phyloP scores from a whole-genome alignment of 1,140 invertebrate genomes.

The Acromyrmex echinatior region DNA sequence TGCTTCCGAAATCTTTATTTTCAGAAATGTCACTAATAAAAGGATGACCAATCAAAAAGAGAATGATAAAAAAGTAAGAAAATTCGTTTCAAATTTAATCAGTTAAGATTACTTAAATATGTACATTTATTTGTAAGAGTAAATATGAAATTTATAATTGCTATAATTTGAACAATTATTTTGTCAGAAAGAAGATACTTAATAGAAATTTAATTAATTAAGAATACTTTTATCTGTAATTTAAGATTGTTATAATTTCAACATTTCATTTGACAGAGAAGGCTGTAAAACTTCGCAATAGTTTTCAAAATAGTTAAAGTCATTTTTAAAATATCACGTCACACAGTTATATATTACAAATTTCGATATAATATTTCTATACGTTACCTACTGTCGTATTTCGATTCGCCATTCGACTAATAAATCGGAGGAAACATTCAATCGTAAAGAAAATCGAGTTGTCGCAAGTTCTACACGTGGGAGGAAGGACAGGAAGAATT shows the following conservation, averaged over 20 bases:
- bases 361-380: constrained; percentile 16
- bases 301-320: not conserved
- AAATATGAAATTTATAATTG: not conserved
- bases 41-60: not conserved
- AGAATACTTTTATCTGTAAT: not conserved
- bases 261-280: not conserved
- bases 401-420: constrained; percentile 9
- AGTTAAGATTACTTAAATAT: not conserved
- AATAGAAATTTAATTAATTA: constrained; percentile 4
- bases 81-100: not conserved
- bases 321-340: constrained; percentile 10
- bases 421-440: constrained; percentile 43
- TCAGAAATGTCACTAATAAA: not conserved
- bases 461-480: constrained; percentile 4
- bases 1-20: not conserved
- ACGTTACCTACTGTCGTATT: not conserved
- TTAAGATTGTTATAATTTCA: not conserved
- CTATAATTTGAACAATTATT: not conserved
- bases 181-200: not conserved
- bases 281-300: not conserved
- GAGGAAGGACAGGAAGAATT: constrained; percentile 19
- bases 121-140: not conserved
- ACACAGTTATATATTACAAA: not conserved
- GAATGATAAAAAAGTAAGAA: not conserved
- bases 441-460: constrained; percentile 57